phyloP scores from a whole-genome alignment of 1,140 invertebrate genomes.

The Leptinotarsa lineolata region DNA sequence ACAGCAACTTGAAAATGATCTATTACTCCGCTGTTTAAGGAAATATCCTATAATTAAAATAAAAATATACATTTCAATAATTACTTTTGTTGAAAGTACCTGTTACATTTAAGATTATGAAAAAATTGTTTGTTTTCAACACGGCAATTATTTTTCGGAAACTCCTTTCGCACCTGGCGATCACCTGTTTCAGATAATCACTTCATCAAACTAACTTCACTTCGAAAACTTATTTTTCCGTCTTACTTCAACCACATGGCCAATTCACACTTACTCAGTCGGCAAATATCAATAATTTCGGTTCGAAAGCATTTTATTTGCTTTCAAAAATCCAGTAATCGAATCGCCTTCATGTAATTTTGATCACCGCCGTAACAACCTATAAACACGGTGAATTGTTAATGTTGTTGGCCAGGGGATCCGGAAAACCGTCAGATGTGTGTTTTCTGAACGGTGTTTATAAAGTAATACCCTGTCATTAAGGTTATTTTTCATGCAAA shows the following conservation, averaged over 20 bases:
- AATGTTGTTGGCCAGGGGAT: slow-evolving; percentile 1
- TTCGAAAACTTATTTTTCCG: no score
- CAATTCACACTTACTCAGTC: neutral
- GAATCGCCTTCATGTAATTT: neutral
- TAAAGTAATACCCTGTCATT: neutral
- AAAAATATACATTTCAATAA: no score
- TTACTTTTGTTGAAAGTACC: no score
- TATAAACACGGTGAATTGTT: neutral
- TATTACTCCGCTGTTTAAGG: no score
- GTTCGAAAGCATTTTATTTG: neutral
- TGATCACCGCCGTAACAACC: neutral
- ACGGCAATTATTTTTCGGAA: no score
- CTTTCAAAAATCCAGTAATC: neutral
- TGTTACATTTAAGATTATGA: no score
- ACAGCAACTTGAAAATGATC: no score
- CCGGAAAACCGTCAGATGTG: slow-evolving; percentile 5
- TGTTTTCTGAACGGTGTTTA: slow-evolving; percentile 1
- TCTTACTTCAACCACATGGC: neutral
- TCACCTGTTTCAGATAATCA: no score
- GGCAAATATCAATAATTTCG: neutral
- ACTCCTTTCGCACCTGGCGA: no score
- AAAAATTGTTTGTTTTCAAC: no score
- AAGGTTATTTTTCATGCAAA: neutral
- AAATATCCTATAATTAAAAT: no score
- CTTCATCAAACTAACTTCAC: no score